Evolutionary conservation across 2,113 vertebrate species (phyloP).

Genomic region (Tenrec ecaudatus): DNA sequence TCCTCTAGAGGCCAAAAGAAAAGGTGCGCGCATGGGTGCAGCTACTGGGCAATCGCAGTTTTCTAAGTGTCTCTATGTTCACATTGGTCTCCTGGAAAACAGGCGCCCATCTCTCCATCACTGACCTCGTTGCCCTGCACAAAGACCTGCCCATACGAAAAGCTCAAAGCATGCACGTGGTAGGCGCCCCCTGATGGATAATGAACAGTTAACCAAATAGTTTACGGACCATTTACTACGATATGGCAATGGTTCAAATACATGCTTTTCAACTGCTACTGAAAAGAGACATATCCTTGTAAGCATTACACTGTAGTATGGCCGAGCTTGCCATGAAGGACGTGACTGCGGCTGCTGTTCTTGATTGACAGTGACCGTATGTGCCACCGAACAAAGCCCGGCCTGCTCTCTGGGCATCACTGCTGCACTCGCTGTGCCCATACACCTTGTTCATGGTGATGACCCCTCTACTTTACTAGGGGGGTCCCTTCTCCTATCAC

Average conservation of each 20-base stretch:
- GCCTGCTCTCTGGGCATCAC: no score
- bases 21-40: constrained; percentile 51
- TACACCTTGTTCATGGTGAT: no score
- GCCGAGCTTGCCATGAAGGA: not conserved
- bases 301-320: constrained; percentile 18
- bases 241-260: not conserved
- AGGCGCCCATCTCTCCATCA: not conserved
- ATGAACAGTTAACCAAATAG: not conserved
- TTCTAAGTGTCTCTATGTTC: not conserved
- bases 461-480: no score
- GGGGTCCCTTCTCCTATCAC: no score
- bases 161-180: not conserved
- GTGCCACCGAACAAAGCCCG: no score
- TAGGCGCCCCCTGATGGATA: not conserved
- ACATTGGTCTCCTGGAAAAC: not conserved
- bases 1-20: constrained; percentile 73
- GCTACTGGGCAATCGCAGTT: accelerated
- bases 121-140: not conserved
- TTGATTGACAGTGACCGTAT: no score
- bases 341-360: not conserved
- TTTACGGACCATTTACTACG: not conserved
- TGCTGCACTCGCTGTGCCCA: no score
- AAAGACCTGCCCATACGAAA: not conserved
- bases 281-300: accelerated
- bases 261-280: not conserved